Evolutionary conservation across 1,140 invertebrate species (phyloP).

Genomic region (Zeugodacus cucurbitae): DNA sequence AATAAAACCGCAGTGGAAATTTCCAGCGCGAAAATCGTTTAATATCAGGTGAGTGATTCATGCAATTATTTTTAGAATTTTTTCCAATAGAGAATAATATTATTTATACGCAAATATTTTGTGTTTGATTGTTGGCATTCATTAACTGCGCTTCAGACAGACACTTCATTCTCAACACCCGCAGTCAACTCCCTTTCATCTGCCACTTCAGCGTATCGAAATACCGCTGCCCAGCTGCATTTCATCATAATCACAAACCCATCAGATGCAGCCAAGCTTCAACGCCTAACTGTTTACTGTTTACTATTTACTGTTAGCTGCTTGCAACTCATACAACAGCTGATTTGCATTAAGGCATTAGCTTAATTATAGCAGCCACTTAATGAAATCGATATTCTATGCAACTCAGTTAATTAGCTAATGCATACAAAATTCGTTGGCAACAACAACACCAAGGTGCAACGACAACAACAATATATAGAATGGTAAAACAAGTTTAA

Average conservation of each 20-base stretch:
- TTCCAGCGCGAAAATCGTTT: background rate
- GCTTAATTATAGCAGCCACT: background rate
- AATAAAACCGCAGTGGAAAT: background rate
- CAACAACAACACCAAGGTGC: background rate
- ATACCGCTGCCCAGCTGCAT: background rate
- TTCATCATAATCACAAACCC: background rate
- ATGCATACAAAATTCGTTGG: background rate
- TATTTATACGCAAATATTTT: no score
- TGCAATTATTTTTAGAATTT: no score
- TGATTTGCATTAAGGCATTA: background rate
- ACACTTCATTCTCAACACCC: no score
- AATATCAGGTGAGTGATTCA: background rate
- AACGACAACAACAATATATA: background rate
- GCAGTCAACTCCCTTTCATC: background rate
- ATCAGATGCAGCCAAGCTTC: background rate
- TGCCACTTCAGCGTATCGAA: no score
- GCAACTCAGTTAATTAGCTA: background rate
- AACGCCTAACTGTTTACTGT: background rate
- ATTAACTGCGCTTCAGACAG: background rate
- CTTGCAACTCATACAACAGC: background rate
- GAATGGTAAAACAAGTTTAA: background rate
- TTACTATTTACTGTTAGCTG: background rate
- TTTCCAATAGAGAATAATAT: no score
- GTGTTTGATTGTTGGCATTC: background rate
- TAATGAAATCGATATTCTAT: slow-evolving; percentile 24